phyloP scores from a whole-genome alignment of 2,888 invertebrate genomes.

The Drosophila neonasuta region DNA sequence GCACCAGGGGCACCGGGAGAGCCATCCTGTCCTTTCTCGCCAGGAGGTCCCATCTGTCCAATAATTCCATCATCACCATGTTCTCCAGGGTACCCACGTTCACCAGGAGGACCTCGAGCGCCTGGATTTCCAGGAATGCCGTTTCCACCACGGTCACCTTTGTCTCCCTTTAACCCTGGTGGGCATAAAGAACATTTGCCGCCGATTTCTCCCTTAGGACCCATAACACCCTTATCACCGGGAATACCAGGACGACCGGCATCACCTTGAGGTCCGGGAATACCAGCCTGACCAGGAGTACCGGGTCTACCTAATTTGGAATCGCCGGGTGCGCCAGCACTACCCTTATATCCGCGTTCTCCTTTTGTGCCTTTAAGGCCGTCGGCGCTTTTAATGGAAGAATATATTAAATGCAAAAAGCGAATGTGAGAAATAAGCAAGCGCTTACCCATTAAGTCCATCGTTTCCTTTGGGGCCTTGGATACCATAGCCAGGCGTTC shows the following conservation, averaged over 20 bases:
- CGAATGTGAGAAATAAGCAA: not conserved
- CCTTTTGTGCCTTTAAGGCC: constrained; percentile 91
- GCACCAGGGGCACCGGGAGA: constrained; percentile 84
- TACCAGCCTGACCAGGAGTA: constrained; percentile 86
- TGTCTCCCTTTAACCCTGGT: constrained; percentile 89
- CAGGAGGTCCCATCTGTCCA: constrained; percentile 83
- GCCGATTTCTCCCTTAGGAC: constrained; percentile 90
- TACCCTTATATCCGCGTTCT: constrained; percentile 89
- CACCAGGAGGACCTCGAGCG: constrained; percentile 88
- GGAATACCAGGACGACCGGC: constrained; percentile 87
- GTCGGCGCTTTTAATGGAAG: constrained; percentile 62
- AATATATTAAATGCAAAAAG: not conserved
- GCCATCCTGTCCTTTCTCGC: constrained; percentile 83
- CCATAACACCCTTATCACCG: constrained; percentile 85
- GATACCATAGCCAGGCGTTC: constrained; percentile 85
- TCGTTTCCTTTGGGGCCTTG: constrained; percentile 89
- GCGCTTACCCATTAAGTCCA: constrained; percentile 86
- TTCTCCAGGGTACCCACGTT: constrained; percentile 87
- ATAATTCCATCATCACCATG: constrained; percentile 88
- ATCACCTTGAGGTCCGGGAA: constrained; percentile 86
- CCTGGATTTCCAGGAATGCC: constrained; percentile 88
- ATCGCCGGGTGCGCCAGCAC: constrained; percentile 90
- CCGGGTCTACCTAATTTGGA: constrained; percentile 91
- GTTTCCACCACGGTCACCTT: constrained; percentile 89
- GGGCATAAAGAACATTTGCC: constrained; percentile 90